Percentiles rank a stretch among this genome's conserved stretches.
These are phyloP conservation scores for Flexamia atlantica DNA, from an alignment of 2,888 invertebrate genomes.

Conservation along the genomic window DNA sequence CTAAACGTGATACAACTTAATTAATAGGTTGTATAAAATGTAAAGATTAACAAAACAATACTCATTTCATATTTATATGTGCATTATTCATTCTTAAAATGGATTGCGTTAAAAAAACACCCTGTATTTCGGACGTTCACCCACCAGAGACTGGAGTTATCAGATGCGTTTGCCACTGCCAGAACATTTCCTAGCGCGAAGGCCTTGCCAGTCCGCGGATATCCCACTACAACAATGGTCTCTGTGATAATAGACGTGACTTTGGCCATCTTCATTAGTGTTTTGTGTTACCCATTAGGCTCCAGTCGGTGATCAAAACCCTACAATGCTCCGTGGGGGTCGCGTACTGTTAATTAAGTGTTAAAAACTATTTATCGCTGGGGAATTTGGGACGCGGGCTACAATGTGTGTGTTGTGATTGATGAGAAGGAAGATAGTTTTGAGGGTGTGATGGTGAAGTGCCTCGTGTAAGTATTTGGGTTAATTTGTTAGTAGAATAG, in stretches of 20 bases:
- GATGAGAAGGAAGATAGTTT: neutral
- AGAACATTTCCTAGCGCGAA: slow-evolving; percentile 1
- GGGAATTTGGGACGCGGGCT: slow-evolving; percentile 2
- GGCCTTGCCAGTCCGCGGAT: neutral
- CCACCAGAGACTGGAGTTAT: too few relatives aligned
- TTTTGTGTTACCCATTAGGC: neutral
- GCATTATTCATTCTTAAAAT: too few relatives aligned
- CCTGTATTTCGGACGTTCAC: too few relatives aligned
- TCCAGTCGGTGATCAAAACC: neutral
- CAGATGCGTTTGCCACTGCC: too few relatives aligned
- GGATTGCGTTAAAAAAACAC: too few relatives aligned
- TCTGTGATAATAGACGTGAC: slow-evolving; percentile 3
- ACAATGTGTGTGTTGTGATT: neutral
- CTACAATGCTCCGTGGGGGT: neutral
- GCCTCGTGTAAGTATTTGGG: neutral
- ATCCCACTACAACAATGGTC: slow-evolving; percentile 27
- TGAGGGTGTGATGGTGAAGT: slow-evolving; percentile 2
- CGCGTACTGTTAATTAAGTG: neutral
- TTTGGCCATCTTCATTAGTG: slow-evolving; percentile 26
- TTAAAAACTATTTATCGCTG: neutral
- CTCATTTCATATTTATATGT: too few relatives aligned
- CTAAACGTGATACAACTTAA: too few relatives aligned
- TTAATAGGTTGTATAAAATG: too few relatives aligned
- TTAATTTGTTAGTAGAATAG: too few relatives aligned
- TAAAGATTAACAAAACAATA: too few relatives aligned